Evolutionary conservation across 2,797 vertebrate species (phyloP), one percentile per base, ranked within the genome.

Genomic region (Carcharodon carcharias): DNA sequence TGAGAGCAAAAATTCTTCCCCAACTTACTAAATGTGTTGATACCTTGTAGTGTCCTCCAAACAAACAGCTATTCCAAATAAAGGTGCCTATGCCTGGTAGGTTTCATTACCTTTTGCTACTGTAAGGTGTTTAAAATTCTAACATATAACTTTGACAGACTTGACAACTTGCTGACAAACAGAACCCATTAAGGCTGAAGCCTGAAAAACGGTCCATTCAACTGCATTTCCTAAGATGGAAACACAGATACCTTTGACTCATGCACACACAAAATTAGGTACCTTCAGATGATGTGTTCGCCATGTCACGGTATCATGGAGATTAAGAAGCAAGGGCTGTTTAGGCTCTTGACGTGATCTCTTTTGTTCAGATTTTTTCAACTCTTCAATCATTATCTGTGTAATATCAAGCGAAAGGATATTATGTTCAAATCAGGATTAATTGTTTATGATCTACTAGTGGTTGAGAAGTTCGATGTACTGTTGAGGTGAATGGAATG

Each of bases 251-350:
- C 12, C 31, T n/a, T 77, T 77, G 14, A 61, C 4, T 8, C 21
- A 63, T 0, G 40, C 23, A 23, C 71, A 73, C 26, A 28, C 1
- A 14, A 91, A 96, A 96, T 96, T 96, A 96, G 67, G 1, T 98
- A 98, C 98, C 98, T 98, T 97, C 40, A 98, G 95, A 11, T 97
- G 96, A n/a, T 97, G 98, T 7, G 98, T 97, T 61, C 98, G 98
- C 87, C 97, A 97, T 14, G 98, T 97, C 14, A 97, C 97, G 40
- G 97, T 96, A 96, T 99, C 98, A 0, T 98, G 98, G 96, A 98
- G 98, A 96, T 98, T 98, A 96, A 99, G 96, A 4, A 99, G 96
- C 73, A 98, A 96, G 69, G 98, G 98, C 2, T 97, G 97, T 63
- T 96, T 96, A 0, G 96, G 82, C 2, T 26, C 91, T 1, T 40